Conservation (phyloP, 2,888 invertebrate species). For the Ferrisia virgata region DNA sequence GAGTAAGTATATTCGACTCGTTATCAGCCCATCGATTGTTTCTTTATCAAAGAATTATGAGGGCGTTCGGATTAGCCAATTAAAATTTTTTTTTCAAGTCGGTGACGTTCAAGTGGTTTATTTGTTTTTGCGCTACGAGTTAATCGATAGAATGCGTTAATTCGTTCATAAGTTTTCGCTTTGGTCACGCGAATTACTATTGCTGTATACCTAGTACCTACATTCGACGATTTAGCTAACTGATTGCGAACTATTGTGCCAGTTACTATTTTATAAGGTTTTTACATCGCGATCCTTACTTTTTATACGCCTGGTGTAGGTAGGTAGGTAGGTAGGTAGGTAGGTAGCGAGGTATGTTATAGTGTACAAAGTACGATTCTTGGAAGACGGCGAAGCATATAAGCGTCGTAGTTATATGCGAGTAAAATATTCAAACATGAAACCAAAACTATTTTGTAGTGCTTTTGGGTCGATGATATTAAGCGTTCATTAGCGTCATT, state of each 20-base stretch:
- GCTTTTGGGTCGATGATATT: not conserved
- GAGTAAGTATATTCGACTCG: not conserved
- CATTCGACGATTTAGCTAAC: slow-evolving; percentile 13
- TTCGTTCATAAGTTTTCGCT: not conserved
- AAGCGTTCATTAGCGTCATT: not conserved
- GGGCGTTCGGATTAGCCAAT: not conserved
- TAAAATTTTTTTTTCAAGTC: not conserved
- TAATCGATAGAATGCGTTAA: slow-evolving; percentile 28
- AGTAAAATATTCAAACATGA: not conserved
- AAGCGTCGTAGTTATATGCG: not conserved
- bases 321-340: no score
- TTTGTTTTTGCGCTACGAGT: not conserved
- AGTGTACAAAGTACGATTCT: not conserved
- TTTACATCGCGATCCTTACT: not conserved
- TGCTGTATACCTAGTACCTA: no score
- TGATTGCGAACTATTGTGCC: slow-evolving; percentile 39
- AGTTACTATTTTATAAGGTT: slow-evolving; percentile 30
- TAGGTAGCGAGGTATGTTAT: no score
- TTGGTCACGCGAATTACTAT: not conserved
- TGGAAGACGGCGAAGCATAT: not conserved
- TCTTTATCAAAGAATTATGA: not conserved
- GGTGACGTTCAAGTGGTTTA: not conserved
- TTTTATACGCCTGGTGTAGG: no score
- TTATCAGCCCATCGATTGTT: not conserved
- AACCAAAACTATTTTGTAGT: not conserved